Base-by-base conservation (phyloP, 2,888 invertebrate genomes). In the Odiellus spinosus region DNA sequence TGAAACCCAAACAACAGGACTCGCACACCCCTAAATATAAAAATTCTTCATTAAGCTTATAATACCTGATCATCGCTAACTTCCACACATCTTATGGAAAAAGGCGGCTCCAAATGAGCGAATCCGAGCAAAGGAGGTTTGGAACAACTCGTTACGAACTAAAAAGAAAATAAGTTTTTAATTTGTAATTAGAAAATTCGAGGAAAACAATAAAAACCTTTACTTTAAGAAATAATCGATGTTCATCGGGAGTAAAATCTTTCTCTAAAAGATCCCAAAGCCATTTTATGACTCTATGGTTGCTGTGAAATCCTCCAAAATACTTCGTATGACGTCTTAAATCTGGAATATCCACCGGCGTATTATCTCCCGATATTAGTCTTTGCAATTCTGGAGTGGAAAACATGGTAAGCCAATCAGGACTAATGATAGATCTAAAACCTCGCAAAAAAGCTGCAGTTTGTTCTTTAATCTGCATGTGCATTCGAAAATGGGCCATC, bases 401-500 rank as follows among this genome's bases (percentile, higher is more conserved):
- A 64, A 96, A 96, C 53, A 96, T 70, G 0, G 82, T 76, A 40
- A 96, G 68, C 93, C 95, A 95, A 56, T 95, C 93, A 0, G 82
- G 81, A 65, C 87, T 90, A 47, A 96, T 84, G 48, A 98, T 84
- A 4, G 91, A 84, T 53, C 90, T 77, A 64, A 98, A 98, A 2
- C 96, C 98, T 60, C 83, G 80, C 54, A 95, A 90, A 63, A 99
- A 98, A 6, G 95, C 90, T 41, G 82, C 77, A 0, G 93, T 91
- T 69, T 99, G 98, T 56, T 95, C 90, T 61, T 85, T 84, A 55
- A 98, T 98, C 71, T 96, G 96, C 8, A 84, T 81, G 65, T 95
- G 88, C 87, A 99, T 95, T 53, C 93, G 80, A 66, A 95, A 96
- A 68, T 93, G 90, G 0, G 98, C 98, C 88, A 93, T 91, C 62